Evolutionary conservation across 2,113 vertebrate genomes (phyloP), one percentile per base, ranked within the genome.

Genomic region (Petrocephalus zakoni): DNA sequence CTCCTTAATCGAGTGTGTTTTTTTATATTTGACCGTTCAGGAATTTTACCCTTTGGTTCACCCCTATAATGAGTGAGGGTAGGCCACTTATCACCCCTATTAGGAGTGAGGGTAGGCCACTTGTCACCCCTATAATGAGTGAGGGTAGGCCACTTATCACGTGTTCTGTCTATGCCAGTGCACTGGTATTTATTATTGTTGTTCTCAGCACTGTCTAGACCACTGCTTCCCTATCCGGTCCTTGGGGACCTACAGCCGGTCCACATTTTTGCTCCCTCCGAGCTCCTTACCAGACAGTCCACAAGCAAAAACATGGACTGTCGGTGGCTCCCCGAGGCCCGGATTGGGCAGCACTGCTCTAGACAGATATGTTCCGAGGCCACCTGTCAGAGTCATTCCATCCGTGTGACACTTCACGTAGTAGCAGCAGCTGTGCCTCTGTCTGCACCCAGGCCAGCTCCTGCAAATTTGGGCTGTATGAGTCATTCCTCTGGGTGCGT

Each of bases 341-440:
- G 0, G 25, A 29, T 10, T 68, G 61, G 9, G 61, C 11, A 68
- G 25, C 25, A 29, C 1, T 29, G 25, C 10, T 68, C n/a, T 68
- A 90, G 89, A 91, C 84, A 88, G 83, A 87, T 37, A 19, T 9
- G 21, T 29, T 72, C 86, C 9, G 29, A 84, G 55, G 10, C 56
- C 52, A 51, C 29, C 52, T 29, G 47, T 53, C 22, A 86, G 5
- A 53, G 56, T 19, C 84, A 29, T 53, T 53, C 25, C 25, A 34
- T 78, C 25, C 7, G 9, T 7, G 15, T 81, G n/a, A 58, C 34
- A 9, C 51, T 19, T 52, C 8, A 5, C 6, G 13, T 42, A 37
- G 46, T 47, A 83, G 8, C 88, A 87, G 87, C 85, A 85, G 82
- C 85, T 88, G 85, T 84, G 47, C 51, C 89, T 90, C 86, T 84